A percentile compares a stretch with the other conserved stretches of the same genome.
These are phyloP conservation scores for Neostethus bicornis DNA, from an alignment of 2,797 vertebrate genomes.

Conservation along the genomic window DNA sequence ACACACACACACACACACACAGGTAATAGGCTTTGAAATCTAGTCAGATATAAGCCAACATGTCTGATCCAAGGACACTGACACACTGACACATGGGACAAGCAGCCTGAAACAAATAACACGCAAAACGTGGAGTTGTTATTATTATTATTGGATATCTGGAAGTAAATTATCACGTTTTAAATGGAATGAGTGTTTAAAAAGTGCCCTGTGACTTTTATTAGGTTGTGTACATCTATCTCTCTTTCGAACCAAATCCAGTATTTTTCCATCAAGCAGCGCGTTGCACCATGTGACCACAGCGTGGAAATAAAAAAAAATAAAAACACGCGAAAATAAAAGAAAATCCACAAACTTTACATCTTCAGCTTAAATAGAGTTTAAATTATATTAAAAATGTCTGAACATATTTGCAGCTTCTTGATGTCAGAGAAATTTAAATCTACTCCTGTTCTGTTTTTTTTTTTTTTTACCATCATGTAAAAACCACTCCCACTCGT, in stretches of 20 bases:
- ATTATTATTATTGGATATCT: no score
- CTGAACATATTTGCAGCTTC: constrained; percentile 6
- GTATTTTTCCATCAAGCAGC: constrained; percentile 89
- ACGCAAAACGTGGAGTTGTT: no score
- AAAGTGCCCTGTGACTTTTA: constrained; percentile 67
- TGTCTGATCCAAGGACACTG: constrained; percentile 56
- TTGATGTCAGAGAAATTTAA: constrained; percentile 29
- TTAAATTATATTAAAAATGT: constrained; percentile 16
- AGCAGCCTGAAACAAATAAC: constrained; percentile 19
- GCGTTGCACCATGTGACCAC: constrained; percentile 80
- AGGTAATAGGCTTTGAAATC: constrained; percentile 63
- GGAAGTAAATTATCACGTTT: no score
- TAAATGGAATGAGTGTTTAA: constrained; percentile 41
- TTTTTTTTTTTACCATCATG: constrained; percentile 75
- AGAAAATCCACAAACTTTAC: constrained; percentile 69
- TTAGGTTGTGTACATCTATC: constrained; percentile 69
- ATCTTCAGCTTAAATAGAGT: constrained; percentile 46
- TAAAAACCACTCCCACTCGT: constrained; percentile 87
- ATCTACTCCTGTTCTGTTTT: constrained; percentile 66
- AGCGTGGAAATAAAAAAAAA: constrained; percentile 4
- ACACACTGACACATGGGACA: constrained; percentile 1
- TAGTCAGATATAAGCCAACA: constrained; percentile 50
- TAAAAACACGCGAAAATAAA: no score
- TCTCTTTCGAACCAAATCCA: constrained; percentile 81
- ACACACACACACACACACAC: constrained; percentile 41